Percentiles rank a stretch among this genome's conserved stretches.
phyloP scores from a whole-genome alignment of 2,113 vertebrate species.

The Cynoglossus semilaevis region DNA sequence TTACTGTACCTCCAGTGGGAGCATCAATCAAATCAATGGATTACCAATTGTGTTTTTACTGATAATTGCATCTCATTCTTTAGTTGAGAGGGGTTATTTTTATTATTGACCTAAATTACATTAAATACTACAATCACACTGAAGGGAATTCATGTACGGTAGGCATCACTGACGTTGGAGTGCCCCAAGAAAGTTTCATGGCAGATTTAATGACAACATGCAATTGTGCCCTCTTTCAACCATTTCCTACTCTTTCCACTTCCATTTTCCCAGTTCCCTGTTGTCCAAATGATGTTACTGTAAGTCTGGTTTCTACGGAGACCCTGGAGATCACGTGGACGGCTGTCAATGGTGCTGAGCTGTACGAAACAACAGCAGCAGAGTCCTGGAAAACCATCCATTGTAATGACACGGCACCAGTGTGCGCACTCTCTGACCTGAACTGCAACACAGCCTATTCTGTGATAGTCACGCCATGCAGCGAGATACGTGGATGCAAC shows the following conservation, averaged over 20 bases:
- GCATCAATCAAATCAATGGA: too few species aligned
- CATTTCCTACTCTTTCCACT: slow-evolving; percentile 10
- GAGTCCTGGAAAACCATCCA: slow-evolving; percentile 53
- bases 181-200: too few species aligned
- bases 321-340: slow-evolving; percentile 84
- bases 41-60: too few species aligned
- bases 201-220: not conserved
- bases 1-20: not conserved
- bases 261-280: slow-evolving; percentile 82
- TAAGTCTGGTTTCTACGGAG: slow-evolving; percentile 79
- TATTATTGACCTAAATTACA: too few species aligned
- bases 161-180: not conserved
- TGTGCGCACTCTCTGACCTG: slow-evolving; percentile 84
- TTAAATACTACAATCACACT: too few species aligned
- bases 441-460: slow-evolving; percentile 80
- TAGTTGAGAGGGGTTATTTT: too few species aligned
- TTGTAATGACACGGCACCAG: slow-evolving; percentile 81
- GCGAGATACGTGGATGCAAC: slow-evolving; percentile 82
- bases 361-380: slow-evolving; percentile 81
- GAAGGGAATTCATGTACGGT: too few species aligned
- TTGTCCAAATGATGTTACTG: slow-evolving; percentile 79
- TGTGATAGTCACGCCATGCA: slow-evolving; percentile 82
- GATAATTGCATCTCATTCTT: too few species aligned
- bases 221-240: not conserved
- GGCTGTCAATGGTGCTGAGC: slow-evolving; percentile 83